These are phyloP conservation scores for Chrysaora quinquecirrha DNA, from an alignment of 30 jellyfish, hydroid and myxozoan genomes.

Conservation along the genomic window DNA sequence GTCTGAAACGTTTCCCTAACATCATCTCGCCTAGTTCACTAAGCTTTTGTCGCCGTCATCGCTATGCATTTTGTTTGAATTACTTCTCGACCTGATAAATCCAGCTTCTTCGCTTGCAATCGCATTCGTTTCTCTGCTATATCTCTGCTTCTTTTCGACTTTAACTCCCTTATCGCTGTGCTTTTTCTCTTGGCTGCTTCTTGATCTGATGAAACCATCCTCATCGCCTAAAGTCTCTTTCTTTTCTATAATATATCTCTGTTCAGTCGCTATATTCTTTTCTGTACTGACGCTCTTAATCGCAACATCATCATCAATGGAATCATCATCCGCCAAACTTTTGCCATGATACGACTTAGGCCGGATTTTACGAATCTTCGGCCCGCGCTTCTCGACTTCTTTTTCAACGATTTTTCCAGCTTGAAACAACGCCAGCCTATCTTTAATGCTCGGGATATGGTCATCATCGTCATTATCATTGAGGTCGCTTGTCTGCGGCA, in stretches of 20 bases:
- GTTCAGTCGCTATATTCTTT: too few relatives aligned
- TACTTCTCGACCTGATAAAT: too few relatives aligned
- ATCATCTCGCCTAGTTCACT: background rate
- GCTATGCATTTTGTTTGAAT: too few relatives aligned
- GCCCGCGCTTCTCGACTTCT: conserved; percentile 8
- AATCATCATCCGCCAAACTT: conserved; percentile 8
- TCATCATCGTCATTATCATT: conserved; percentile 7
- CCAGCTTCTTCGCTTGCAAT: too few relatives aligned
- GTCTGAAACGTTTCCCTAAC: background rate
- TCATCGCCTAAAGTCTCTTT: too few relatives aligned
- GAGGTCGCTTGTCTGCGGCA: too few relatives aligned
- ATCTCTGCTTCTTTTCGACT: too few relatives aligned
- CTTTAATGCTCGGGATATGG: conserved; percentile 54
- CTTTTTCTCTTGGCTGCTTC: too few relatives aligned
- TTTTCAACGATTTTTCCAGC: background rate
- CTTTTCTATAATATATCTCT: too few relatives aligned
- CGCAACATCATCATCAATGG: background rate
- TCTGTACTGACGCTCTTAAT: too few relatives aligned
- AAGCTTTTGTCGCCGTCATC: background rate
- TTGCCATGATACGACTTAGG: conserved; percentile 63
- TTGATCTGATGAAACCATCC: background rate
- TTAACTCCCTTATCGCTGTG: background rate
- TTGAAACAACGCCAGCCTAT: conserved; percentile 48
- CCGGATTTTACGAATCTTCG: conserved; percentile 12
- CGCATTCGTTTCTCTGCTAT: too few relatives aligned